Evolutionary conservation across 2,888 invertebrate species (phyloP).

Genomic region (Drosophila mettleri): DNA sequence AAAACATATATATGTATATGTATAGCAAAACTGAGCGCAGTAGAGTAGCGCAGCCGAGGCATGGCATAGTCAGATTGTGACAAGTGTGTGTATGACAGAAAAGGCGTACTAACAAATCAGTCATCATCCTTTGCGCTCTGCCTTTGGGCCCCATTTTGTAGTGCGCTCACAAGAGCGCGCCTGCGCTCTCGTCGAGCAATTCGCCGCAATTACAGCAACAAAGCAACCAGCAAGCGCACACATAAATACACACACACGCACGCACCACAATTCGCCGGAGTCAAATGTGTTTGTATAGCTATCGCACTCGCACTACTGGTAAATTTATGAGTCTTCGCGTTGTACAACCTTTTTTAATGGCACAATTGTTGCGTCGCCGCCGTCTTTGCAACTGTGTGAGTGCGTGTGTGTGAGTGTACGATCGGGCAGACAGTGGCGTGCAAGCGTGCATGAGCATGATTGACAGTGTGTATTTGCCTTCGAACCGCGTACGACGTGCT

Average conservation of each 20-base stretch:
- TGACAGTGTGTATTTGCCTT: constrained; percentile 86
- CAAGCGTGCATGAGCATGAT: constrained; percentile 65
- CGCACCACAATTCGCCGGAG: constrained; percentile 55
- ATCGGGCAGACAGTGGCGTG: constrained; percentile 58
- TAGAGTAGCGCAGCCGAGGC: constrained; percentile 39
- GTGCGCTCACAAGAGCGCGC: constrained; percentile 60
- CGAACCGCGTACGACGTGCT: constrained; percentile 86
- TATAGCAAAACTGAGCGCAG: constrained; percentile 48
- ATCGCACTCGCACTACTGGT: constrained; percentile 67
- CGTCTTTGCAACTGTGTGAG: constrained; percentile 37
- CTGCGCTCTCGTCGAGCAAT: constrained; percentile 64
- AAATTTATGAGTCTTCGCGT: constrained; percentile 65
- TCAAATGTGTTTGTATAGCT: constrained; percentile 56
- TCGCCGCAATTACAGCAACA: constrained; percentile 53
- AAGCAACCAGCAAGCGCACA: constrained; percentile 19
- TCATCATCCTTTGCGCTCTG: constrained; percentile 81
- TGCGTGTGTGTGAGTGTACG: constrained; percentile 56
- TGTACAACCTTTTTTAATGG: constrained; percentile 78
- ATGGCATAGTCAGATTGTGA: constrained; percentile 58
- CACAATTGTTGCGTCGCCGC: constrained; percentile 82
- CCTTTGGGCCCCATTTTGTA: constrained; percentile 66
- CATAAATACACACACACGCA: constrained; percentile 20
- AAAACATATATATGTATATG: constrained; percentile 1
- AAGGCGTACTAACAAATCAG: constrained; percentile 85
- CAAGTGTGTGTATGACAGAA: constrained; percentile 83